Base-by-base conservation (phyloP, 2,113 vertebrate species). In the Triplophysa dalaica region DNA sequence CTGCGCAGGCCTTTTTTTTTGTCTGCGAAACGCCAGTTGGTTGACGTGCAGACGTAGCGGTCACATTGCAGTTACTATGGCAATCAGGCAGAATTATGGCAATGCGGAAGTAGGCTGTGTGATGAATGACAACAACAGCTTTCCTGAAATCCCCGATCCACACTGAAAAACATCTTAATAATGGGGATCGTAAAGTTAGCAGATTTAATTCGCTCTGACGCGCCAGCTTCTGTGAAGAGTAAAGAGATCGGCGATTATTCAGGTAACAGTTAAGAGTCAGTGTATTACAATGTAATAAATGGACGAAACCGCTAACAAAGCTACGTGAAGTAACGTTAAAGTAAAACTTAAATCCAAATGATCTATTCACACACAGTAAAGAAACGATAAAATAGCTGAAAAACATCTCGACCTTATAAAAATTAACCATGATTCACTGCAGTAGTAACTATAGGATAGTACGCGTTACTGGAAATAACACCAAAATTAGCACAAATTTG, bases 121-220 rank as follows among this genome's bases (percentile, higher is more conserved):
- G 41, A 75, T n/a, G 22, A 29, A 48, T 19, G 41, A 75, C 16
- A 43, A 75, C 7, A 75, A 63, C 73, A 4, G 16, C 58, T 6
- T 17, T 0, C 5, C 2, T 17, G 11, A 8, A n/a, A 6, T 12
- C 16, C 14, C 33, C 50, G 21, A 54, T 68, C 26, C 48, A 33
- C 0, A 43, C 13, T 14, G 14, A 21, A 13, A 60, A 56, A 21
- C 26, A 1, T 5, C 5, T 17, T 60, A 38, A 17, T 13, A 81
- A 93, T 94, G 93, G 93, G 93, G 12, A 93, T 94, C 74, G 85
- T 67, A 6, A 93, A 92, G 82, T 81, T 94, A 76, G 86, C 91
- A 3, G 90, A 92, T 43, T 54, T 94, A 72, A 92, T 94, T 82
- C 91, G 90, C 4, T 48, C 2, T 0, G 80, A 87, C 12, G 91